Evolutionary conservation across 2,797 vertebrate species (phyloP), one percentile per base, ranked within the genome.

Genomic region (Peromyscus eremicus): DNA sequence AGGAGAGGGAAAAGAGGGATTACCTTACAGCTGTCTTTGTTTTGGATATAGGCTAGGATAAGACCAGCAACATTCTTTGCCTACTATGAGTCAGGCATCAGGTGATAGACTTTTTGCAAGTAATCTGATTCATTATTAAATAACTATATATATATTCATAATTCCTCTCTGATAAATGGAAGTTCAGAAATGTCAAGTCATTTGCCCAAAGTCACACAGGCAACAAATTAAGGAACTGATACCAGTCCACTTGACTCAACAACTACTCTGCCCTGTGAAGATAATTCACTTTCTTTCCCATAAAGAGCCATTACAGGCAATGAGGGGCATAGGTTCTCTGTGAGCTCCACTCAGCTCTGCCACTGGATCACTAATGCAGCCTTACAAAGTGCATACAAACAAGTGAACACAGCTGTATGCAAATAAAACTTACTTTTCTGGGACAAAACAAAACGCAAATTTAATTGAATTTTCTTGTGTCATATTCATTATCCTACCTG

Each of bases 401-500:
- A 79, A 88, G 60, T 46, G 23, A 89, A 6, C 32, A 14, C 83
- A 60, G 68, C 40, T 37, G 21, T 3, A 21, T 76, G 91, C 83
- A 94, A 97, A n/a, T n/a, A 60, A 76, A 76, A 84, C 4, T 52
- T 76, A 37, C 14, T 75, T 92, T 95, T 49, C 34, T 84, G 52
- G 64, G 87, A 93, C 12, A 73, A 34, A 73, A 34, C 75, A 73
- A 95, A 89, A 97, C 81, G 17, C 62, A 64, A 96, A 97, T 79
- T 97, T 95, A 79, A 93, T 71, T 93, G 55, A 87, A 77, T 89
- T 96, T 94, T 93, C 40, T 62, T 52, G 13, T 57, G n/a, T 64
- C 52, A 34, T 6, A 27, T 92, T 92, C 55, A 68, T 80, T 37
- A 71, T 23, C 43, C n/a, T 34, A 40, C n/a, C 49, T 43, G 23